A percentile compares a stretch with the other conserved stretches of the same genome.
These are phyloP conservation scores for Chrysaora quinquecirrha DNA, from an alignment of 30 jellyfish, hydroid and myxozoan genomes.

Conservation along the genomic window DNA sequence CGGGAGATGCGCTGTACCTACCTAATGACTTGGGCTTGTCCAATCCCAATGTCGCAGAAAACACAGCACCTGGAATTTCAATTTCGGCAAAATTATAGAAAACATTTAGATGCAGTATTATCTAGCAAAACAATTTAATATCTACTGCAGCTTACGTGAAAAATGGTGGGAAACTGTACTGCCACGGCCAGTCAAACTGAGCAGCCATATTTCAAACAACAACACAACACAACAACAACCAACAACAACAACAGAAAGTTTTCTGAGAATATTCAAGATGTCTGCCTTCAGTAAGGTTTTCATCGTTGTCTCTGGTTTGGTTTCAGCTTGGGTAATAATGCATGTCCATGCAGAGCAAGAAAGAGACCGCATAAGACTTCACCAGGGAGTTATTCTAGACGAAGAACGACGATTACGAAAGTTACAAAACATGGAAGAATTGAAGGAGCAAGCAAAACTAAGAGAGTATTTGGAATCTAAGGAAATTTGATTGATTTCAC, in stretches of 20 bases:
- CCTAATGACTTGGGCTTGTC: too few species aligned
- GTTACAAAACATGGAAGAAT: slow-evolving; percentile 56
- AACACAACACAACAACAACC: too few species aligned
- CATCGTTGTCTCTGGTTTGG: slow-evolving; percentile 48
- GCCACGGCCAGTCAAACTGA: slow-evolving; percentile 87
- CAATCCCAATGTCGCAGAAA: too few species aligned
- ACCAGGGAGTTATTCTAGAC: slow-evolving; percentile 81
- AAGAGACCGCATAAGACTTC: slow-evolving; percentile 72
- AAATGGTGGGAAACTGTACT: slow-evolving; percentile 77
- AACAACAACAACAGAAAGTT: too few species aligned
- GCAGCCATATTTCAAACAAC: slow-evolving; percentile 26
- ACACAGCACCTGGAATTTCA: too few species aligned
- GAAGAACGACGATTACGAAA: slow-evolving; percentile 81
- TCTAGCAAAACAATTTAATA: too few species aligned
- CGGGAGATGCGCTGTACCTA: too few species aligned
- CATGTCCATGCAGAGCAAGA: slow-evolving; percentile 80
- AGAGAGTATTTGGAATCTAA: background rate
- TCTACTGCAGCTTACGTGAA: slow-evolving; percentile 51
- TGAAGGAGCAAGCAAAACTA: slow-evolving; percentile 45
- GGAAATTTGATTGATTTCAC: too few species aligned
- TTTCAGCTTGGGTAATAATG: slow-evolving; percentile 61
- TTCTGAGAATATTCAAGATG: too few species aligned
- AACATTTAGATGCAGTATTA: too few species aligned
- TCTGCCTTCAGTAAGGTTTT: slow-evolving; percentile 70
- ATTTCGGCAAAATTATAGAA: too few species aligned